Evolutionary conservation across 2,113 vertebrate species (phyloP), one percentile per base, ranked within the genome.

Genomic region (Labrus mixtus): DNA sequence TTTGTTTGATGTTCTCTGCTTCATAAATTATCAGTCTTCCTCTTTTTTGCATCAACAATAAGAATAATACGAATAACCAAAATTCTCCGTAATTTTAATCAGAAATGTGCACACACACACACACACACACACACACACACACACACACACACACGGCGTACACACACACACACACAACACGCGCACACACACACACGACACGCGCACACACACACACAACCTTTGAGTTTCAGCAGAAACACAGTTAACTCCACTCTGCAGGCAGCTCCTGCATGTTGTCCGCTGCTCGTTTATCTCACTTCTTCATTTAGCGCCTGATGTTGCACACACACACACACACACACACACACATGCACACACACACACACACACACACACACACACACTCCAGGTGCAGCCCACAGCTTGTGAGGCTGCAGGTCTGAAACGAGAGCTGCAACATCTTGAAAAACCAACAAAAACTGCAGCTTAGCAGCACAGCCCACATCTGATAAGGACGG

Each of bases 231-330:
- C 20, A 76, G 78, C 61, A 83, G 82, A 70, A 79, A 67, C 79
- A 83, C 56, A 64, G 74, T 83, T 74, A 79, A 58, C 12, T 65
- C 3, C 5, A 29, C 62, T 75, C 15, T 81, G 81, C 71, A 76
- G 56, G 55, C 70, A 66, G 59, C 56, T 69, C 58, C 73, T 64
- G 43, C 41, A 7, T 19, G 68, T 69, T 17, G 29, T 65, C 53
- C 6, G 22, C 69, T 78, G 50, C 29, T 64, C 60, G 5, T 74
- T 79, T 53, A 12, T 90, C 80, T 90, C 87, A 89, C 82, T 85
- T 90, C 89, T 89, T 89, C 75, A 78, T 87, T 87, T 85, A 73
- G 76, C 10, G 3, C 29, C 56, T 59, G 73, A 87, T 82, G 64
- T 68, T 71, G 56, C 25, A 25, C 4, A 79, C 82, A 74, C 68